Base-by-base conservation (phyloP, 2,113 vertebrate genomes). In the Strix uralensis region DNA sequence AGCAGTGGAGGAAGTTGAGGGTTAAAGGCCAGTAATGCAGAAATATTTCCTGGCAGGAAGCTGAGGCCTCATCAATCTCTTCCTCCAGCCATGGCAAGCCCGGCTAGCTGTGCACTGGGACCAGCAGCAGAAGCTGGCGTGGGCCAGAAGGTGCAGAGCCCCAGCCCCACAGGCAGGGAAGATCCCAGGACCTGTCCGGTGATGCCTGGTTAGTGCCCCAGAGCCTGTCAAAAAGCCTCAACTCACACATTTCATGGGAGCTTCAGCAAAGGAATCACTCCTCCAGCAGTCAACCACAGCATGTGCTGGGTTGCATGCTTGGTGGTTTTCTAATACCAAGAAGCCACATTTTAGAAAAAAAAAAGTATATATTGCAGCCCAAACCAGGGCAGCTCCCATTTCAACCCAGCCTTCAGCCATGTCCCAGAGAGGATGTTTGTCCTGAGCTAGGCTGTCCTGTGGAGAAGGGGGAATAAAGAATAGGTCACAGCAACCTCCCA, bases 91-190 rank as follows among this genome's bases (percentile, higher is more conserved):
- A 6, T 4, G 3, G 29, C 15, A 65, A 57, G 5, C 42, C 32
- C 7, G 2, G 12, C 9, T n/a, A 36, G 27, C 13, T 1, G 0
- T 18, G 25, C 15, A 15, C 7, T 7, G 2, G 42, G 32, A n/a
- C 30, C 7, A 8, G 30, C 25, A 44, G 30, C 46, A 78, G 65
- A 49, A 88, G 25, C 25, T 57, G 29, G 13, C 36, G 20, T 1
- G 2, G 46, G 15, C n/a, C n/a, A 38, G n/a, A 34, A 69, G 22
- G 22, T 27, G 61, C 51, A 78, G 36, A 66, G 17, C 66, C 17
- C 21, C 46, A n/a, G 13, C 16, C 3, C 32, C 21, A 26, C 17
- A 0, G 0, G 8, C 0, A 1, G 9, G 42, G 47, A 72, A 47
- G 30, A 70, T 44, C 30, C 10, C 66, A 46, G 38, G 81, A 49